Base-by-base conservation (phyloP, 2,888 invertebrate genomes). In the Thereva nobilitata region DNA sequence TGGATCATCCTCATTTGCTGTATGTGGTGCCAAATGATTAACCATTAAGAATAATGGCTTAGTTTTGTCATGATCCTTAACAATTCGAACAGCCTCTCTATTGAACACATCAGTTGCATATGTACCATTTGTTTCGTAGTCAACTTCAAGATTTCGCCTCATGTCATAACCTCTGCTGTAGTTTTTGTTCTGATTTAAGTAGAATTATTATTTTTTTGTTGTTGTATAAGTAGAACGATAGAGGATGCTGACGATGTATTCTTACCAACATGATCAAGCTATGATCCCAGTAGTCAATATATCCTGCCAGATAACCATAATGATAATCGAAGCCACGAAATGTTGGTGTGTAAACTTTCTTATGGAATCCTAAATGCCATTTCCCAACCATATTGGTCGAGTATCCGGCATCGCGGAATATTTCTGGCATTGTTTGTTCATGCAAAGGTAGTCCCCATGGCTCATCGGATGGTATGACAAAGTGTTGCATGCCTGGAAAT, bases 281-380 rank as follows among this genome's bases (percentile, higher is more conserved):
- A 68, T 89, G 86, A 73, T 89, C 87, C 75, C 86, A 92, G 75
- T 95, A 96, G 76, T 93, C 91, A 67, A 92, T 86, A 71, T 85
- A 88, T 2, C 92, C 93, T 68, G 88, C 89, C 84, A 91, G 90
- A 76, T 93, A 94, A 1, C 96, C 96, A 75, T 87, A 91, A 77
- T 93, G 92, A 4, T 86, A 84, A 72, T 92, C 88, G 75, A 92
- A 96, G 4, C 93, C 93, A 42, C 93, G 84, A 68, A 82, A 80
- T 0, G 85, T 86, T 1, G 93, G 93, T 5, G 90, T 86, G 75
- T 82, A 83, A 3, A 73, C 72, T 1, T 76, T 75, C 64, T 84
- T 83, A 70, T 87, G 89, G 83, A 89, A 92, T 1, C 95, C 95
- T 67, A 95, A 85, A 77, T 92, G 90, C 95, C 95, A 96, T 83